Base-by-base conservation (phyloP, 2,797 vertebrate species). In the Parotocinclus haroldoi region DNA sequence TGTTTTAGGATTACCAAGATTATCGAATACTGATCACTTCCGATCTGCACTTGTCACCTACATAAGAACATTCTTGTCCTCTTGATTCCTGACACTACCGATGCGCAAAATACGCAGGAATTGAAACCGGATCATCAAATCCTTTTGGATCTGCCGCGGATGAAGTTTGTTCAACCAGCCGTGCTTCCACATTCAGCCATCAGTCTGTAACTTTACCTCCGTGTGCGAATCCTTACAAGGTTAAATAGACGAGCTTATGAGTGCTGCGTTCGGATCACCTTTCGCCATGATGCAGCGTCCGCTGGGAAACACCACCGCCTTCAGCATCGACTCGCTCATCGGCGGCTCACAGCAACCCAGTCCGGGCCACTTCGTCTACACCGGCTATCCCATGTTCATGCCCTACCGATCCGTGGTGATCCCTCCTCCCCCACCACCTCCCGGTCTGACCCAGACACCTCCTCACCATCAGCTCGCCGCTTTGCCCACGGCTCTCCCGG, bases 211-310 rank as follows among this genome's bases (percentile, higher is more conserved):
- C 10, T 27, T 27, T 27, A 27, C 27, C 27, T 27, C 27, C 27
- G 27, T 27, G 27, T 27, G 10, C 8, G 10, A 42, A 42, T 9
- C 10, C 40, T 3, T 42, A 42, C 8, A 42, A 42, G 40, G 8
- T 42, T 42, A 8, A 64, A 63, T 68, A 68, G 54, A 76, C 59
- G 80, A 56, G 84, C 81, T 56, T 85, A 96, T 96, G 95, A 94
- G 93, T 89, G 94, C 93, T 80, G 92, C 93, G 69, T 93, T 92
- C 86, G 70, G 83, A 10, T 86, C 92, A 69, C 91, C 93, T 84
- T 92, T 95, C 88, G 93, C 91, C 92, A 94, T 94, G 94, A 96
- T 97, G 94, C 95, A 95, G 93, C 94, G 95, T 87, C 95, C 94
- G 76, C 85, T 95, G 87, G 95, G 95, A 87, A 94, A 91, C 85